Percentiles rank a stretch among this genome's conserved stretches.
Conservation (phyloP, 2,888 invertebrate species). For the Drosophila suboccidentalis region DNA sequence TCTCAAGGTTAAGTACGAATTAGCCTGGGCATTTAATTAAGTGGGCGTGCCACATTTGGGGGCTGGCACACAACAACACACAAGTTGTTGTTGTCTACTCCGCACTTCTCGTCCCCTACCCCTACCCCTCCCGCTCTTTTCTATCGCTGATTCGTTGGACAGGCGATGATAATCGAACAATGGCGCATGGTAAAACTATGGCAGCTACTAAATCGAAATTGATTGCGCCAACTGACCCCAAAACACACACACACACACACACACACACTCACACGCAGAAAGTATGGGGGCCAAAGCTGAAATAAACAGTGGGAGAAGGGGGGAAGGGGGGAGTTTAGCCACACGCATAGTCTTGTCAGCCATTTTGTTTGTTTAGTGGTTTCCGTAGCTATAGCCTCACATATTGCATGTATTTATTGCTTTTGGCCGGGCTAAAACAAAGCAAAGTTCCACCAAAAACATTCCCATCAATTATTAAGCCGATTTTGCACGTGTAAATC, state of each 20-base stretch:
- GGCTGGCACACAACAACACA: conserved; percentile 19
- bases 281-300: too few relatives aligned
- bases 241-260: conserved; percentile 21
- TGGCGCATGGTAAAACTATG: conserved; percentile 60
- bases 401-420: conserved; percentile 51
- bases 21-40: conserved; percentile 72
- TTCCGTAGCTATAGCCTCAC: conserved; percentile 35
- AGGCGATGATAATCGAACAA: conserved; percentile 69
- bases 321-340: not conserved
- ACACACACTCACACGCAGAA: conserved; percentile 8
- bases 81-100: not conserved
- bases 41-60: conserved; percentile 66
- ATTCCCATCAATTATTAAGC: conserved; percentile 63
- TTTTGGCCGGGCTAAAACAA: conserved; percentile 44
- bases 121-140: not conserved
- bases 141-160: conserved; percentile 18
- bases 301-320: not conserved
- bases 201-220: conserved; percentile 75
- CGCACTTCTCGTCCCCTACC: not conserved
- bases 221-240: conserved; percentile 69
- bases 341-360: conserved; percentile 55
- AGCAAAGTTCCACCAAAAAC: conserved; percentile 54
- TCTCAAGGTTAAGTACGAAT: conserved; percentile 67
- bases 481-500: conserved; percentile 61
- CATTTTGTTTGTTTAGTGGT: conserved; percentile 54